Base-by-base conservation (phyloP, 2,888 invertebrate genomes). In the Pyrocoelia pectoralis region DNA sequence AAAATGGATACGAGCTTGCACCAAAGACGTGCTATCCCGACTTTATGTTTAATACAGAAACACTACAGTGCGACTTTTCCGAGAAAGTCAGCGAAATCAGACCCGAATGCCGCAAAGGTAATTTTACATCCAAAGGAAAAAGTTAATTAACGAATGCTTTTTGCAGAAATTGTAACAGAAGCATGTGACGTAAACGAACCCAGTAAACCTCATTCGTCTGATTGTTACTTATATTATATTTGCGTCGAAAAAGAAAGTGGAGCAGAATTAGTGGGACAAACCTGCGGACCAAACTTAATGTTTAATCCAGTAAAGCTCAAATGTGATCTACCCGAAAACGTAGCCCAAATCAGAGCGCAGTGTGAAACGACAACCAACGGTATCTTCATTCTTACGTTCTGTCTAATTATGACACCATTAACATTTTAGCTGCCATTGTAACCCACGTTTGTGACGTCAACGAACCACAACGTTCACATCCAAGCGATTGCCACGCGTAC, bases 321-420 rank as follows among this genome's bases (percentile, higher is more conserved):
- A 50, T 50, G 50, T n/a, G 50, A 50, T 28, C 24, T 50, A 8
- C 50, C 50, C 6, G 13, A 24, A 24, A 50, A 50, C 24, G 50
- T 50, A 13, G 50, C 3, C 4, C 14, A 24, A 50, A 6, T 49
- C 3, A 14, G 24, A 19, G 15, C 49, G 9, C 15, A 49, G 9
- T 49, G 49, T 18, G 18, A 4, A 4, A 9, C 17, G 3, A 10
- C 38, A 5, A 2, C 10, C 5, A 38, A 3, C 10, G 38, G 38
- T 38, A 38, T 12, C 3, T 38, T 8, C 29, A 29, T 10, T 13
- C 12, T 6, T 12, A 38, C 10, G 10, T 13, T 38, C 10, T 29
- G n/a, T n/a, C n/a, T n/a, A n/a, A n/a, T n/a, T n/a, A n/a, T n/a
- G n/a, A n/a, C n/a, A n/a, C n/a, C n/a, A n/a, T 12, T 13, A n/a